Conservation (phyloP, 2,888 invertebrate species). For the Polyommatus iphigenia region DNA sequence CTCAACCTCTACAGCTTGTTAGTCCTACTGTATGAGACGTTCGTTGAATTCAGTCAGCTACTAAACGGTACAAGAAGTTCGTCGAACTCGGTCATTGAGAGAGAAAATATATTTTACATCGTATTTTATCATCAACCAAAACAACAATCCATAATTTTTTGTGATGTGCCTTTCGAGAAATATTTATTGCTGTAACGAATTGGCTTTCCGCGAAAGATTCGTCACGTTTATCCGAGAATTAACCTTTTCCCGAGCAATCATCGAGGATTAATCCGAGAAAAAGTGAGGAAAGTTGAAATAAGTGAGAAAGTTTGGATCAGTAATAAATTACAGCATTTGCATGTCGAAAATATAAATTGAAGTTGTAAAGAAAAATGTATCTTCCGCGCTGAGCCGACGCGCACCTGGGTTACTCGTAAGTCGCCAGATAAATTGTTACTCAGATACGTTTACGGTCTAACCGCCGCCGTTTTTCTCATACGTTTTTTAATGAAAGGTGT, state of each 20-base stretch:
- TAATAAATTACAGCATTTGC: slow-evolving; percentile 61
- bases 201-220: not conserved
- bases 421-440: slow-evolving; percentile 41
- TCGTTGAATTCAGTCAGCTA: too few species aligned
- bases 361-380: slow-evolving; percentile 68
- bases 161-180: not conserved
- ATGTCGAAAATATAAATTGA: slow-evolving; percentile 59
- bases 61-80: too few species aligned
- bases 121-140: too few species aligned
- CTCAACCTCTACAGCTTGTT: too few species aligned
- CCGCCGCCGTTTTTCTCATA: slow-evolving; percentile 15
- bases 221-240: not conserved
- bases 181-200: not conserved
- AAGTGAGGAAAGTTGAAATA: slow-evolving; percentile 36
- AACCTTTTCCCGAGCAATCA: not conserved
- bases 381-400: slow-evolving; percentile 59
- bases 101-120: too few species aligned
- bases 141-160: not conserved
- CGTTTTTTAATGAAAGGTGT: slow-evolving; percentile 10
- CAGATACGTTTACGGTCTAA: slow-evolving; percentile 31
- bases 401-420: slow-evolving; percentile 64
- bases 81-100: too few species aligned
- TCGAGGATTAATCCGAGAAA: not conserved
- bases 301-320: slow-evolving; percentile 49
- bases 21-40: too few species aligned